Percentiles rank a stretch among this genome's conserved stretches.
These are phyloP conservation scores for Silvanus unidentatus DNA, from an alignment of 2,888 invertebrate species.

Conservation along the genomic window DNA sequence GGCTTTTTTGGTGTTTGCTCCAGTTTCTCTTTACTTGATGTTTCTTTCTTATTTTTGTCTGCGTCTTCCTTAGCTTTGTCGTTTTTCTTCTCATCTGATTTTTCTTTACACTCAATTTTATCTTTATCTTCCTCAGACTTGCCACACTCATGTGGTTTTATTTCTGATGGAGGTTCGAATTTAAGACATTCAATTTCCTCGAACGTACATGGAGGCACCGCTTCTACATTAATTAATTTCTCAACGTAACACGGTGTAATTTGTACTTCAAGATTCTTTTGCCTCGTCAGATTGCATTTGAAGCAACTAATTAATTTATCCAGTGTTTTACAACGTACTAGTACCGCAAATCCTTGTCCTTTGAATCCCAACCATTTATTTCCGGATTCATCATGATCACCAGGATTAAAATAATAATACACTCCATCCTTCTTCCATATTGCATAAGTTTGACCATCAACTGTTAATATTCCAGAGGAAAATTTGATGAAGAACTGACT, in stretches of 20 bases:
- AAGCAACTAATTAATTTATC: slow-evolving; percentile 28
- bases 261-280: slow-evolving; percentile 2
- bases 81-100: slow-evolving; percentile 15
- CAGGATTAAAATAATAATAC: slow-evolving; percentile 36
- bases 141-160: background rate
- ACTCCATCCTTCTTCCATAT: slow-evolving; percentile 31
- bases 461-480: slow-evolving; percentile 27
- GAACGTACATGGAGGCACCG: slow-evolving; percentile 26
- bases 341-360: slow-evolving; percentile 27
- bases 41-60: slow-evolving; percentile 12
- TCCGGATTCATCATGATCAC: slow-evolving; percentile 35
- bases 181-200: slow-evolving; percentile 10
- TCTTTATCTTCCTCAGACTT: background rate
- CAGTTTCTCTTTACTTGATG: background rate
- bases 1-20: slow-evolving; percentile 3
- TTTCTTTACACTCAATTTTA: slow-evolving; percentile 7
- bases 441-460: slow-evolving; percentile 28
- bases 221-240: slow-evolving; percentile 31
- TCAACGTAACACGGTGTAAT: slow-evolving; percentile 27
- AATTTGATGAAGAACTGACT: slow-evolving; percentile 31
- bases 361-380: slow-evolving; percentile 29
- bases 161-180: too few relatives aligned
- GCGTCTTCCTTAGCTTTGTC: slow-evolving; percentile 17
- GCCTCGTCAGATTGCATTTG: slow-evolving; percentile 21
- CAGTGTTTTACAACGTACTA: slow-evolving; percentile 29